Conservation (phyloP, 2,113 vertebrate species). For the Sapayoa aenigma region DNA sequence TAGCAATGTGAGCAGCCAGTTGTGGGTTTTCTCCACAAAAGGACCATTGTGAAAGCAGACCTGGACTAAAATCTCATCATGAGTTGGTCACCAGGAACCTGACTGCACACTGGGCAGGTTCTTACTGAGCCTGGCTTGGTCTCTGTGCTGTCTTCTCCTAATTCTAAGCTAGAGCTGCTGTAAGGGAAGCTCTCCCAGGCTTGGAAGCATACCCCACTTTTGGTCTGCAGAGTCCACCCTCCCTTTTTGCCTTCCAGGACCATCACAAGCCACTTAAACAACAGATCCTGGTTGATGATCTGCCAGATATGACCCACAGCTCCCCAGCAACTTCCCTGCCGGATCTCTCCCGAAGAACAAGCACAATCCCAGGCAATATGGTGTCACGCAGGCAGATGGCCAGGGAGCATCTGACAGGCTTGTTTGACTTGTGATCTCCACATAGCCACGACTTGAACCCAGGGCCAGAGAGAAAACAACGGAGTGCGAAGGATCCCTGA, state of each 20-base stretch:
- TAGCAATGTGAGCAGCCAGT: background rate
- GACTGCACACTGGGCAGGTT: background rate
- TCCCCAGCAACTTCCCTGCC: background rate
- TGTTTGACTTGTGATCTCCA: conserved; percentile 26
- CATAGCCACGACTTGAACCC: background rate
- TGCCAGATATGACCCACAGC: background rate
- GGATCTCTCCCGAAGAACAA: conserved; percentile 1
- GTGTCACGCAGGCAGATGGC: conserved; percentile 24
- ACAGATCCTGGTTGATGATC: background rate
- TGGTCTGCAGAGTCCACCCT: background rate
- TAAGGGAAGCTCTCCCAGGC: background rate
- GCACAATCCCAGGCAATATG: conserved; percentile 1
- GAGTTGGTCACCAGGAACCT: background rate
- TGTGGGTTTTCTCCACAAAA: background rate
- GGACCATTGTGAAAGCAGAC: background rate
- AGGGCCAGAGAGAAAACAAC: background rate
- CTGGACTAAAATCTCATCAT: background rate
- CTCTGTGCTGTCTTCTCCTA: background rate
- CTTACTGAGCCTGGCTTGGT: background rate
- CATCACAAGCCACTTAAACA: background rate
- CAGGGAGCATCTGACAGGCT: conserved; percentile 50
- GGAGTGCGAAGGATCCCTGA: background rate
- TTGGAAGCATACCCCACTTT: background rate
- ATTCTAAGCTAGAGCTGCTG: background rate
- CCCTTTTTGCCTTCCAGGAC: background rate